Evolutionary conservation across 2,888 invertebrate species (phyloP).

Genomic region (Parnassius apollo): DNA sequence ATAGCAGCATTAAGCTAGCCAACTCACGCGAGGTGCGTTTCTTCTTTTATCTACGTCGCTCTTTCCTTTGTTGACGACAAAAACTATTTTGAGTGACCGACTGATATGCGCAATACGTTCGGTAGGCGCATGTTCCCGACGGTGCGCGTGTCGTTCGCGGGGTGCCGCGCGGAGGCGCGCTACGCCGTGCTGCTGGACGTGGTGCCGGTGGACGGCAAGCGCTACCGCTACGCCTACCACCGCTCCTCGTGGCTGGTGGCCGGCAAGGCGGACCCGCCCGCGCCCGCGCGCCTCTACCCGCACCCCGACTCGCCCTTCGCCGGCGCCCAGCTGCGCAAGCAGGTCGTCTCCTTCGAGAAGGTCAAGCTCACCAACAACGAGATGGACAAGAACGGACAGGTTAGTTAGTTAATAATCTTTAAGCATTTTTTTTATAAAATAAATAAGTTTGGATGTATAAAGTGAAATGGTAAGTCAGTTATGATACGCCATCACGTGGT

Average conservation of each 20-base stretch:
- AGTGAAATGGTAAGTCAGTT: too few species aligned
- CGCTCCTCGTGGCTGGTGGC: constrained; percentile 98
- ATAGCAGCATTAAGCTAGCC: too few species aligned
- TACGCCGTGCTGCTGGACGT: constrained; percentile 98
- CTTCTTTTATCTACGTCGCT: too few species aligned
- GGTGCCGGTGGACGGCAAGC: constrained; percentile 97
- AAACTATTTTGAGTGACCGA: not conserved
- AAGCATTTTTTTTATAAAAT: too few species aligned
- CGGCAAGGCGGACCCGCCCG: constrained; percentile 98
- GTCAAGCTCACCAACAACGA: constrained; percentile 99
- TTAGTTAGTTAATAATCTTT: constrained; percentile 48
- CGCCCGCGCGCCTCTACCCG: constrained; percentile 94
- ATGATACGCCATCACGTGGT: too few species aligned
- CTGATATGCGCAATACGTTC: not conserved
- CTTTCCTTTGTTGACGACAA: too few species aligned
- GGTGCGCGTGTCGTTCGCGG: constrained; percentile 95
- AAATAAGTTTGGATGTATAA: too few species aligned
- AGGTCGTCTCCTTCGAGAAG: constrained; percentile 98
- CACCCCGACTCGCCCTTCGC: constrained; percentile 98
- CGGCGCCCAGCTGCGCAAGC: constrained; percentile 96
- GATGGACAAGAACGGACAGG: constrained; percentile 97
- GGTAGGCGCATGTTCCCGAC: constrained; percentile 98
- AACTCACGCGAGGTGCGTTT: too few species aligned
- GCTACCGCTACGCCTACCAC: constrained; percentile 99
- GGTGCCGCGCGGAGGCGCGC: constrained; percentile 89